These are phyloP conservation scores for Vicugna pacos DNA, from an alignment of 2,113 vertebrate genomes.

Conservation along the genomic window DNA sequence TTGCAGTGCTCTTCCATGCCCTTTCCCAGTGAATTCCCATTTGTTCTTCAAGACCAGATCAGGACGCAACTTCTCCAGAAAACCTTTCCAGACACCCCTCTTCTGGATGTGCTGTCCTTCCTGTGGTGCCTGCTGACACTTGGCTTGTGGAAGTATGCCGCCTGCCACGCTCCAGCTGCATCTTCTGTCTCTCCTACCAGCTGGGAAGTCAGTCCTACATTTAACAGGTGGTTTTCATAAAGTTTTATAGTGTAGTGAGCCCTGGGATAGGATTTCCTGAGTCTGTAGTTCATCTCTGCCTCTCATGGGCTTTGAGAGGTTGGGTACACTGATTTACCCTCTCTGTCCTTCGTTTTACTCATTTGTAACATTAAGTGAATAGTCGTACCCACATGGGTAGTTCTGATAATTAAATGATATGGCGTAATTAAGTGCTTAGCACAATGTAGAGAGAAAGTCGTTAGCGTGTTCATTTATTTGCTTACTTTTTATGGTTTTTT, in stretches of 20 bases:
- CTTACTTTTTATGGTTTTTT: constrained; percentile 1
- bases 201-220: neutral
- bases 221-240: neutral
- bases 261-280: neutral
- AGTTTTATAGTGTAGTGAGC: neutral
- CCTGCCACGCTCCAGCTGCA: neutral
- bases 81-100: neutral
- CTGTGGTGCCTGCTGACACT: neutral
- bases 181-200: neutral
- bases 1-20: neutral
- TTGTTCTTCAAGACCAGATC: neutral
- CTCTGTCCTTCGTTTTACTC: neutral
- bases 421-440: constrained; percentile 24
- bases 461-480: constrained; percentile 23
- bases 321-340: neutral
- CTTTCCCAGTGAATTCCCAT: neutral
- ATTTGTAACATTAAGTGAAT: constrained; percentile 31
- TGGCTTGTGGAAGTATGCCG: neutral
- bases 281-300: neutral
- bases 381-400: neutral
- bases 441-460: neutral
- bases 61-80: neutral
- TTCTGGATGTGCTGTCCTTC: neutral
- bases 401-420: constrained; percentile 59
- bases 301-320: neutral